These are phyloP conservation scores for Colaptes auratus DNA, from an alignment of 2,113 vertebrate genomes.

Conservation along the genomic window DNA sequence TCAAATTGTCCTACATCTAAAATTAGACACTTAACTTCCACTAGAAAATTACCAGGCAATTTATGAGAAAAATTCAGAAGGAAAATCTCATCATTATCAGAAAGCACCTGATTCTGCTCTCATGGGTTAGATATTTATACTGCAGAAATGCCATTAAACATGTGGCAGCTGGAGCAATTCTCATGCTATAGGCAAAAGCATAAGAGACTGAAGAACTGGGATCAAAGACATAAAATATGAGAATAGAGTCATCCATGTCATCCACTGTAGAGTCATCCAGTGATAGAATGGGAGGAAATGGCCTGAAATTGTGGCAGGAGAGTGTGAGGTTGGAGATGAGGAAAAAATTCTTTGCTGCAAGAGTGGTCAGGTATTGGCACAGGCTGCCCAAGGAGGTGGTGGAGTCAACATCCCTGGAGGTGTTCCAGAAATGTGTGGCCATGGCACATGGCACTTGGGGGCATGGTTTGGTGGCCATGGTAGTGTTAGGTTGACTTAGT, in stretches of 20 bases:
- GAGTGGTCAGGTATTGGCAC: no score
- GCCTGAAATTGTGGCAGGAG: no score
- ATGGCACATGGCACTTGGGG: no score
- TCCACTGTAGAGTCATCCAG: no score
- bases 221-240: not conserved
- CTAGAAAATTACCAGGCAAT: not conserved
- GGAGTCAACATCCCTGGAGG: no score
- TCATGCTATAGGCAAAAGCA: not conserved
- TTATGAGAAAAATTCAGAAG: not conserved
- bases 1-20: not conserved
- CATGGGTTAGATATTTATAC: not conserved
- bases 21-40: not conserved
- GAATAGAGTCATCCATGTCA: not conserved
- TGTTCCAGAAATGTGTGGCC: no score
- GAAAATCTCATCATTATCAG: not conserved
- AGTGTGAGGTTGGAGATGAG: no score
- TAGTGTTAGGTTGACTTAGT: no score
- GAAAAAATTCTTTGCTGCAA: no score
- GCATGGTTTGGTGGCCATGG: no score
- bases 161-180: not conserved
- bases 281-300: no score
- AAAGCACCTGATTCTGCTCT: not conserved
- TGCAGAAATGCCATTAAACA: not conserved
- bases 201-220: not conserved
- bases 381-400: no score